Evolutionary conservation across 2,797 vertebrate species (phyloP), one percentile per base, ranked within the genome.

Genomic region (Platyrinchus mystaceus): DNA sequence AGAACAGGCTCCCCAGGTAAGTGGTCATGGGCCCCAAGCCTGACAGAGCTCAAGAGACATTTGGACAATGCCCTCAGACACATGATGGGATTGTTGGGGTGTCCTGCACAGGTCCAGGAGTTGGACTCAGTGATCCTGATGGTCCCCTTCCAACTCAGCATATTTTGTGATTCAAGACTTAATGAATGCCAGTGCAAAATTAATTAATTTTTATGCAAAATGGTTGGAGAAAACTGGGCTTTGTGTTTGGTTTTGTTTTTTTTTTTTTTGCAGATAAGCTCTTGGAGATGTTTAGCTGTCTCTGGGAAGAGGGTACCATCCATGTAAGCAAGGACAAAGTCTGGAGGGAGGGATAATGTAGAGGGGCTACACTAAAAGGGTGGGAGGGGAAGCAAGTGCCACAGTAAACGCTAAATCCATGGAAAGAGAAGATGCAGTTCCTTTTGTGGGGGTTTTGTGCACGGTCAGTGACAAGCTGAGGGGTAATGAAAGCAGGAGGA

Each of bases 361-460:
- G 12, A 46, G 32, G 14, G 23, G 7, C 18, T 30, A 5, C 36
- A 49, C 52, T 21, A 12, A 59, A 66, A 80, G 6, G 4, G 2
- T 44, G 26, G 10, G 16, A 74, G 18, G 12, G 22, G 14, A 36
- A 62, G 21, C 19, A 67, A 64, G 21, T 60, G 20, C 14, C 26
- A 28, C 26, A 59, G 11, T 49, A 24, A 41, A 75, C 91, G 36
- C 4, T 15, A 53, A 27, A 56, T 2, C 3, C 32, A 21, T 21
- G 9, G 21, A 47, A 9, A 73, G 32, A 62, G 30, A 39, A 71
- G 53, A 53, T 22, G 27, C 26, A 52, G 17, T 64, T 80, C 43
- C 16, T 6, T 47, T 13, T 0, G 0, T 12, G 21, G 10, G 32
- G 37, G n/a, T 52, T 84, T 56, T 68, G 15, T 49, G 53, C 3